These are phyloP conservation scores for Ganaspis brasiliensis DNA, from an alignment of 2,888 invertebrate genomes.

Conservation along the genomic window DNA sequence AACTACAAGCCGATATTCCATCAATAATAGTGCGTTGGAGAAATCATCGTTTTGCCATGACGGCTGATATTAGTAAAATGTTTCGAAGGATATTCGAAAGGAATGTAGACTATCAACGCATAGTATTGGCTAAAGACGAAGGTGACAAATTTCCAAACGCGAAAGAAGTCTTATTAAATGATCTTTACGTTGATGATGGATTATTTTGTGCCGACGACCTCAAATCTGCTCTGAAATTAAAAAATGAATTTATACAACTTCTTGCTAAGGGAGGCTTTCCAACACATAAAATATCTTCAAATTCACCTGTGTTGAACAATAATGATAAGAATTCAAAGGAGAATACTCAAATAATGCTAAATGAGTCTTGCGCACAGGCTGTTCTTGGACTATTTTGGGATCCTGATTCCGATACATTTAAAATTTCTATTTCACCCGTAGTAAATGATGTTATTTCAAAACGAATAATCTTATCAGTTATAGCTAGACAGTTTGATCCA, in stretches of 20 bases:
- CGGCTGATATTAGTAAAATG: slow-evolving; percentile 57
- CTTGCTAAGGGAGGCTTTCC: slow-evolving; percentile 44
- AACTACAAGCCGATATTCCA: slow-evolving; percentile 42
- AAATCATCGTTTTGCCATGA: slow-evolving; percentile 46
- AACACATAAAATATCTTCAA: slow-evolving; percentile 11
- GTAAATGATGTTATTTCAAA: slow-evolving; percentile 9
- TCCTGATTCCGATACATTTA: slow-evolving; percentile 35
- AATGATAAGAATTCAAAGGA: background rate
- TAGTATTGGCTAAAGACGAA: slow-evolving; percentile 45
- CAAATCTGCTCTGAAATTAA: background rate
- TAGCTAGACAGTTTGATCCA: slow-evolving; percentile 50
- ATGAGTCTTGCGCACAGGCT: background rate
- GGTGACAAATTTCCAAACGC: slow-evolving; percentile 7
- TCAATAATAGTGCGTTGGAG: slow-evolving; percentile 48
- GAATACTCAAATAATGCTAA: background rate
- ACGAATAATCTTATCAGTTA: slow-evolving; percentile 48
- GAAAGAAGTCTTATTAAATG: background rate
- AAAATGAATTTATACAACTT: slow-evolving; percentile 30
- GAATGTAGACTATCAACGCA: slow-evolving; percentile 54
- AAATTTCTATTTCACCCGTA: background rate
- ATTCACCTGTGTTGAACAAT: slow-evolving; percentile 20
- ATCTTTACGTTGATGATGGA: slow-evolving; percentile 34
- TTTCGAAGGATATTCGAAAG: slow-evolving; percentile 51
- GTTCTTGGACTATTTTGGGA: slow-evolving; percentile 41
- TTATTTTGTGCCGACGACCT: slow-evolving; percentile 49